A percentile compares a stretch with the other conserved stretches of the same genome.
Conservation (phyloP, 2,888 invertebrate genomes). For the Drosophila nr. perissopoda region DNA sequence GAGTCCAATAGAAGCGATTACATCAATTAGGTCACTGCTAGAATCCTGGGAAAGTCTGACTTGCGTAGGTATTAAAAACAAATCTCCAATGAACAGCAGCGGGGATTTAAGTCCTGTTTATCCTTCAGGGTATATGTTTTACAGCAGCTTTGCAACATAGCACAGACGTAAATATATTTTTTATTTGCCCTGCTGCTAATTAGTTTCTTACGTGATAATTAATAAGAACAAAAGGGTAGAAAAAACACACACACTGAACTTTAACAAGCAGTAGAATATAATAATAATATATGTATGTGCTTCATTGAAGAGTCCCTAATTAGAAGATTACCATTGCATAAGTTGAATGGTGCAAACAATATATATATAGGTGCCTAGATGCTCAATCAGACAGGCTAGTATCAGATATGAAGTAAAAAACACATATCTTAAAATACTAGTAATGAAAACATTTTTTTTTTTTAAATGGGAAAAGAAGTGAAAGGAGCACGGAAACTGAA, state of each 20-base stretch:
- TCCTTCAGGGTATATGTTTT: not conserved
- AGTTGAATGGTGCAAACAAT: not conserved
- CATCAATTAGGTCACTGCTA: not conserved
- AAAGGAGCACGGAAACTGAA: not conserved
- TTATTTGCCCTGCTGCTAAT: not conserved
- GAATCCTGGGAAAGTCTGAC: not conserved
- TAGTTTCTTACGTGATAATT: conserved; percentile 3
- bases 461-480: not conserved
- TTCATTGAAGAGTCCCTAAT: not conserved
- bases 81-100: not conserved
- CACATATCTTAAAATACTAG: not conserved
- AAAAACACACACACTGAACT: not conserved
- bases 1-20: not conserved
- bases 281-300: too few relatives aligned
- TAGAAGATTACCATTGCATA: not conserved
- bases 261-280: not conserved
- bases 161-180: not conserved
- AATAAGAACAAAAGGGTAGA: too few relatives aligned
- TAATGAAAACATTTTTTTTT: not conserved
- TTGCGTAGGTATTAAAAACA: not conserved
- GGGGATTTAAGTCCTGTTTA: not conserved
- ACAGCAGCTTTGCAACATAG: not conserved
- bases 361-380: too few relatives aligned
- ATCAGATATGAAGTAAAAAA: not conserved
- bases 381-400: not conserved